Percentiles rank a stretch among this genome's conserved stretches.
phyloP scores from a whole-genome alignment of 2,888 invertebrate species.

The Netelia virgata region DNA sequence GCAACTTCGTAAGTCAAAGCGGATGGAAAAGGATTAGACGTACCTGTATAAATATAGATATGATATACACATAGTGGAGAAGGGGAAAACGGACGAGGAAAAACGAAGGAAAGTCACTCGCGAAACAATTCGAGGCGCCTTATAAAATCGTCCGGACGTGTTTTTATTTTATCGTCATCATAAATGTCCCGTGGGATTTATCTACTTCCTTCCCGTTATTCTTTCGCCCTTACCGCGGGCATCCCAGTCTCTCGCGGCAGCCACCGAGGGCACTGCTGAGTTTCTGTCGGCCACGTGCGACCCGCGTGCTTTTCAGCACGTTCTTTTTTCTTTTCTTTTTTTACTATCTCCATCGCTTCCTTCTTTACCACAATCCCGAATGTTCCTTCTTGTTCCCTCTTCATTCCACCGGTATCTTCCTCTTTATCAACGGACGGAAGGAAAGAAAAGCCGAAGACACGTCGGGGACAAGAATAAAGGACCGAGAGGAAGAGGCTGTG shows the following conservation, averaged over 20 bases:
- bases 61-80: not conserved
- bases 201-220: conserved; percentile 44
- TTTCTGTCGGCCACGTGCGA: conserved; percentile 29
- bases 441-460: conserved; percentile 1
- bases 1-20: conserved; percentile 23
- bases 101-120: conserved; percentile 49
- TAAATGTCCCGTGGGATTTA: conserved; percentile 68
- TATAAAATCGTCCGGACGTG: conserved; percentile 66
- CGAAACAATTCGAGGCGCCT: conserved; percentile 66
- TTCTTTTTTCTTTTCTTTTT: conserved; percentile 27
- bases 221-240: conserved; percentile 31
- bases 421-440: conserved; percentile 19
- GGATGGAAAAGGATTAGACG: conserved; percentile 37
- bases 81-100: conserved; percentile 26
- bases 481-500: not conserved
- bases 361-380: not conserved
- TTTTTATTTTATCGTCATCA: conserved; percentile 71
- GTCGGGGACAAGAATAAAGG: conserved; percentile 23
- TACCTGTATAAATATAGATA: not conserved
- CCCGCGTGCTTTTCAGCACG: conserved; percentile 43
- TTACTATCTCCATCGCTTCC: not conserved
- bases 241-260: conserved; percentile 18
- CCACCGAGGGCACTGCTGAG: conserved; percentile 5
- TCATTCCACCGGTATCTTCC: conserved; percentile 16
- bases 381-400: not conserved